Evolutionary conservation across 2,888 invertebrate species (phyloP).

Genomic region (Meteorus cinctellus): DNA sequence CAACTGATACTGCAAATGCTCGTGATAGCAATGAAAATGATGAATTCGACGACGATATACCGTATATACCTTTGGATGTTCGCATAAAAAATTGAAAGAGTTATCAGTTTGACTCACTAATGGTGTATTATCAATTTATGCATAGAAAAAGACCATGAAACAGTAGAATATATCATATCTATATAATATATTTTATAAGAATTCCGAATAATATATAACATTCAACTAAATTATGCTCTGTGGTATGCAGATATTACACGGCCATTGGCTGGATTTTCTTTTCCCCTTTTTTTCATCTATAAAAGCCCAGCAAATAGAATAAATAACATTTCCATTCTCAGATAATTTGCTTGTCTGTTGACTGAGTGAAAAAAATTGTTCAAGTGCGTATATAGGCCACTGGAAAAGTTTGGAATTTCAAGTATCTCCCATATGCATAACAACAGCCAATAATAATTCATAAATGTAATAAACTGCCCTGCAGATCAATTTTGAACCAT

Average conservation of each 20-base stretch:
- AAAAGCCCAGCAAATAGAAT: not conserved
- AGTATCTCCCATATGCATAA: not conserved
- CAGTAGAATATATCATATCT: not conserved
- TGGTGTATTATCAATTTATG: not conserved
- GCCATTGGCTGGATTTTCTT: not conserved
- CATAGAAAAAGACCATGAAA: not conserved
- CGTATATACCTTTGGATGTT: conserved; percentile 63
- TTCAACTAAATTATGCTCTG: conserved; percentile 1
- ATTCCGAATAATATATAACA: conserved; percentile 5
- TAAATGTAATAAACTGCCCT: conserved; percentile 3
- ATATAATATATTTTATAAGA: conserved; percentile 4
- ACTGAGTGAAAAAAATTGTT: not conserved
- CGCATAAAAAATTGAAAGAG: conserved; percentile 51
- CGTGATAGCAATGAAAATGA: conserved; percentile 46
- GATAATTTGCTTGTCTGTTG: not conserved
- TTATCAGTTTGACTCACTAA: not conserved
- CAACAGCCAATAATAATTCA: not conserved
- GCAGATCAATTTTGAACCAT: not conserved
- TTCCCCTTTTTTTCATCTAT: not conserved
- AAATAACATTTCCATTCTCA: not conserved
- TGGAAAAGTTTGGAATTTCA: not conserved
- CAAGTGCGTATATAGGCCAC: not conserved
- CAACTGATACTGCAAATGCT: not conserved
- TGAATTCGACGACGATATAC: conserved; percentile 59
- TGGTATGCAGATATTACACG: not conserved